A percentile compares a stretch with the other conserved stretches of the same genome.
These are phyloP conservation scores for Sesamia nonagrioides DNA, from an alignment of 1,140 invertebrate genomes.

Conservation along the genomic window DNA sequence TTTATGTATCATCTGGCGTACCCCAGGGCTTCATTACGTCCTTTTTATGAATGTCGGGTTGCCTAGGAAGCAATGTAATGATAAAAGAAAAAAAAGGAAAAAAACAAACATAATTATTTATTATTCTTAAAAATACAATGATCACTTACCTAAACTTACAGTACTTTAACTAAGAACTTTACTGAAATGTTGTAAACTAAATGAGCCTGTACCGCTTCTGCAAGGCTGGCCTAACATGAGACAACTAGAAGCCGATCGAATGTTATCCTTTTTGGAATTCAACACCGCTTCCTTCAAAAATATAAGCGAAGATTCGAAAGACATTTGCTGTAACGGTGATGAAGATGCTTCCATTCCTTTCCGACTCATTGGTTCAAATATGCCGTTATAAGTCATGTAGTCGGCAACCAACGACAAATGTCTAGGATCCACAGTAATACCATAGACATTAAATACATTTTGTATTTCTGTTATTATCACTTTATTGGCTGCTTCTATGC, in stretches of 20 bases:
- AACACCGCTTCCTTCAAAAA: constrained; percentile 95
- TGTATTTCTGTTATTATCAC: constrained; percentile 97
- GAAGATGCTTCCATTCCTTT: constrained; percentile 95
- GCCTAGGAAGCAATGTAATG: neutral
- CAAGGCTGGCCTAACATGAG: constrained; percentile 95
- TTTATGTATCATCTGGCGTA: too few relatives aligned
- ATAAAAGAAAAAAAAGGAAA: neutral
- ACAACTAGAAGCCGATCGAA: constrained; percentile 96
- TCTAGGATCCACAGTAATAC: constrained; percentile 97
- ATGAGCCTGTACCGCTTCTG: constrained; percentile 94
- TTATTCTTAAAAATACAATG: constrained; percentile 11
- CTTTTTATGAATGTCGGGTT: neutral
- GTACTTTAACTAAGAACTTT: constrained; percentile 54
- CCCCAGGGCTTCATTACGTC: too few relatives aligned
- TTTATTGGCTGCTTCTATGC: constrained; percentile 97
- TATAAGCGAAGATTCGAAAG: constrained; percentile 96
- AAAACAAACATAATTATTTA: constrained; percentile 21
- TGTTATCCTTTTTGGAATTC: constrained; percentile 90
- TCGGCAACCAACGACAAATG: constrained; percentile 98
- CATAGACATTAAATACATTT: constrained; percentile 98
- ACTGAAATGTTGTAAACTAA: constrained; percentile 82
- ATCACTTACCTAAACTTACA: neutral
- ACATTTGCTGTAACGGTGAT: constrained; percentile 99
- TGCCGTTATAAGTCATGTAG: constrained; percentile 99
- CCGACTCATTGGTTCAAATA: constrained; percentile 96